Conservation (phyloP, 2,888 invertebrate species). For the Drosophila basisetae region DNA sequence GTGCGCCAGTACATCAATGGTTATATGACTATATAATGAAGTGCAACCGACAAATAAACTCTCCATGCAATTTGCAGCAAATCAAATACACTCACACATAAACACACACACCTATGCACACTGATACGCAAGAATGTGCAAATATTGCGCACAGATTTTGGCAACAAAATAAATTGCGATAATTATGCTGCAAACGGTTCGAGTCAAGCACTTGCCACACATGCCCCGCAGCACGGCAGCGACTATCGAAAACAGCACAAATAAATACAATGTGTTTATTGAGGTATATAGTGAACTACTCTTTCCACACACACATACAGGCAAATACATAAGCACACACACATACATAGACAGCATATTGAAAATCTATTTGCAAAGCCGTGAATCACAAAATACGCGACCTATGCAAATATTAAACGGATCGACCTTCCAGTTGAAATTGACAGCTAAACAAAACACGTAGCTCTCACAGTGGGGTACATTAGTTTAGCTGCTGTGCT, state of each 20-base stretch:
- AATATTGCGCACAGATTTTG: conserved; percentile 69
- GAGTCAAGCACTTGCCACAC: conserved; percentile 23
- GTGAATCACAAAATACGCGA: conserved; percentile 72
- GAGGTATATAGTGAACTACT: conserved; percentile 62
- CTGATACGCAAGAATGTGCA: conserved; percentile 28
- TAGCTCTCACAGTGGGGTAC: neutral
- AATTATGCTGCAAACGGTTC: conserved; percentile 63
- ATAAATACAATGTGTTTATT: conserved; percentile 78
- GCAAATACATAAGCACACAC: neutral
- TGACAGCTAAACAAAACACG: neutral
- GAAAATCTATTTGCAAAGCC: conserved; percentile 67
- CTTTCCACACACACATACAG: conserved; percentile 5
- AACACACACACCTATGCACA: conserved; percentile 1
- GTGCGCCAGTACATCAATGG: conserved; percentile 25
- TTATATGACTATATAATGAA: conserved; percentile 62
- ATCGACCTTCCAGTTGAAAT: conserved; percentile 44
- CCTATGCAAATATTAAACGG: conserved; percentile 67
- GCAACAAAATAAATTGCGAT: conserved; percentile 75
- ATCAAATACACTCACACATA: conserved; percentile 40
- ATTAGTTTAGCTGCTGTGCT: neutral
- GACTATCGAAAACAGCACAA: conserved; percentile 63
- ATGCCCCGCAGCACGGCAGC: conserved; percentile 41
- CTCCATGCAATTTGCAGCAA: conserved; percentile 64
- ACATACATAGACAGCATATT: conserved; percentile 15
- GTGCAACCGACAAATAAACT: conserved; percentile 61